Evolutionary conservation across 2,888 invertebrate genomes (phyloP), one percentile per base, ranked within the genome.

Genomic region (Morpho deidamia): DNA sequence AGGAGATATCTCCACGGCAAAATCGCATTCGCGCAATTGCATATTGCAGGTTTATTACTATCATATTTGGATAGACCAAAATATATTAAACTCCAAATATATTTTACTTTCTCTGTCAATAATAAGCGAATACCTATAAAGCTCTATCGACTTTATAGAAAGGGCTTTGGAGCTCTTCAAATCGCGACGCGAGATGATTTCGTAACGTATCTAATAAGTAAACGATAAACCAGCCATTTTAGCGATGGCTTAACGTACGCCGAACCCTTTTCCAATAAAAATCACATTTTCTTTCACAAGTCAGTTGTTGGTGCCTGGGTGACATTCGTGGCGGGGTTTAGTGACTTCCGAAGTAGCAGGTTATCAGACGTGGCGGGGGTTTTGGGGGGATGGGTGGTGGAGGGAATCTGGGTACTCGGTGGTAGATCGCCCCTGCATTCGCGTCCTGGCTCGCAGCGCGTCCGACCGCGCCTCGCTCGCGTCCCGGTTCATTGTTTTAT

Each of bases 321-420:
- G 83, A 83, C 84, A 83, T 86, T 85, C 81, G 82, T 81, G 79
- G 74, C 76, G 69, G 81, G 83, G 87, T 87, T 85, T 87, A 87
- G 82, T 85, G 88, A 87, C 88, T 87, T 87, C 87, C 85, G 83
- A 87, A 87, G 88, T 84, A 85, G 86, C 86, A 84, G 86, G 88
- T 88, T 89, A 88, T 88, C 88, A 84, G 84, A 78, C 76, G 74
- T 68, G 71, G 69, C 67, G 66, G 60, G 67, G 63, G 68, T 68
- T 61, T 23, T 65, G 68, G 66, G 64, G 68, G 61, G 69, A 67
- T 60, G 62, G 66, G 41, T 23, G 67, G 61, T 65, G 66, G 68
- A 68, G 73, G 78, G 66, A 74, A 78, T 74, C 80, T 82, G 81
- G 84, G 79, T 76, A 78, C 75, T 79, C 78, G 78, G 79, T 77